Evolutionary conservation across 2,113 vertebrate genomes (phyloP), one percentile per base, ranked within the genome.

Genomic region (Nothoprocta perdicaria): DNA sequence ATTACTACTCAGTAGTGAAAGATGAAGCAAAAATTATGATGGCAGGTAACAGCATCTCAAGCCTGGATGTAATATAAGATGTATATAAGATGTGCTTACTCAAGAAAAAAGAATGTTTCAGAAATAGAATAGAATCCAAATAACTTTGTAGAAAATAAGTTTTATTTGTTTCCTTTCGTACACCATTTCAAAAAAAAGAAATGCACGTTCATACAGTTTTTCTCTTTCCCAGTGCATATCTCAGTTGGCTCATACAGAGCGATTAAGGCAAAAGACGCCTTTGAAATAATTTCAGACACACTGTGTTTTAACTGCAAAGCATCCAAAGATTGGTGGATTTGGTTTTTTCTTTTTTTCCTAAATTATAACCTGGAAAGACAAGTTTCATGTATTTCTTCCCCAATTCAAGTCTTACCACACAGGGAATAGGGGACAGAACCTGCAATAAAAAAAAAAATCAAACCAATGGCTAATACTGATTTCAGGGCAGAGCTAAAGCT

Each of bases 121-220:
- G 17, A 71, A 79, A 93, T 27, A 24, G 31, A 46, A 83, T 1
- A 83, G 80, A 88, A 63, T 24, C 81, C 48, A 82, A 84, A 14
- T n/a, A 57, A 12, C 88, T 97, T 93, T 93, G 55, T 98, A 97
- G 94, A 97, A 98, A 98, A 98, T 86, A 88, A 75, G 90, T 95
- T 98, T 98, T 98, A 98, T 98, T 96, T 94, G 94, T 88, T 89
- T 97, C 86, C 80, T 95, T 90, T 93, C 33, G 31, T 62, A 96
- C 75, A 95, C 45, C 88, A 75, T 77, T 90, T 55, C 77, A 71
- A 89, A 16, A 55, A 16, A 55, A 92, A 94, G 74, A 94, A 93
- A 95, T 90, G 87, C 92, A 92, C 89, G 76, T 73, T 91, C 80
- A 95, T 65, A 91, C 78, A 84, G 85, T 86, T 82, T 74, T 41